Evolutionary conservation across 2,797 vertebrate genomes (phyloP), one percentile per base, ranked within the genome.

Genomic region (Limosa lapponica): DNA sequence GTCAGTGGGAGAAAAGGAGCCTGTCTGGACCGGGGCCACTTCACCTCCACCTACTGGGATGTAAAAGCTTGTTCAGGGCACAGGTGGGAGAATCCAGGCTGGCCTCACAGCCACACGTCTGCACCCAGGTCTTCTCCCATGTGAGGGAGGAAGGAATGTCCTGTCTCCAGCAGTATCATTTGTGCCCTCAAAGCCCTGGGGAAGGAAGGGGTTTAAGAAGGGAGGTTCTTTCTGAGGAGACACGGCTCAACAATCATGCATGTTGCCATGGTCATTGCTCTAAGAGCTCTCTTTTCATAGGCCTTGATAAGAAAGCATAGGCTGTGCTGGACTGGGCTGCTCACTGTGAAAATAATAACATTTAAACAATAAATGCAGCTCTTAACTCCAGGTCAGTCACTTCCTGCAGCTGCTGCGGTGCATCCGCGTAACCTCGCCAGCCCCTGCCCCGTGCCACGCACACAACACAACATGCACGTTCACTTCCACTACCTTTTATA

Each of bases 401-500:
- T 80, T 55, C 24, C 66, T 89, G 70, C 75, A 32, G 52, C 43
- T 1, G 0, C 43, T 46, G 65, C 4, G 11, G 37, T 28, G 14
- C 5, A 0, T 70, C 36, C 79, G 62, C 1, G 0, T 54, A 55
- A 41, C 73, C 49, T 39, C 1, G 1, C 66, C 75, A 88, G 75
- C 49, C 84, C 46, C 55, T 87, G 62, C 41, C 80, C 71, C 2
- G 2, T 66, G 92, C 75, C 80, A 39, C 5, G 24, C 16, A 16
- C 67, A 75, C 57, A 5, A 46, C 77, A 67, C 59, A 73, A 54
- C 78, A 23, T 4, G 1, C 48, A 55, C 2, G 0, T 28, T 48
- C 59, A 41, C 37, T 83, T 54, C 19, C 85, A 58, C 89, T 99
- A 99, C 99, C 99, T 99, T 99, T 98, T 95, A 98, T 98, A 78